Conservation (phyloP, 2,113 vertebrate genomes). For the Raja brachyura region DNA sequence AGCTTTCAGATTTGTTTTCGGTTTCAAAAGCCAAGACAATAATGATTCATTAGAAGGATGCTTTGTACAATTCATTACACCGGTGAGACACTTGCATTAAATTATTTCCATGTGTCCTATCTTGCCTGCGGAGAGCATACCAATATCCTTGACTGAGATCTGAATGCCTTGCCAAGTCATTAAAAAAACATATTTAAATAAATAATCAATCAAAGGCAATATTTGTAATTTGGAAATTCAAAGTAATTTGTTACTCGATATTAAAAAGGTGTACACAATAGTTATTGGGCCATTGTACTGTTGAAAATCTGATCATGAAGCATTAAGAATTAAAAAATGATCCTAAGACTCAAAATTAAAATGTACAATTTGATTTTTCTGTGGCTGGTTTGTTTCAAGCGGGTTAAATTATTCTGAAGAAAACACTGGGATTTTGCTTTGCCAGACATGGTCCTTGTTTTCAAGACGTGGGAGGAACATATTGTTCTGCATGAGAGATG, state of each 20-base stretch:
- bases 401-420: background rate
- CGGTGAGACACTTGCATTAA: background rate
- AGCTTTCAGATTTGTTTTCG: background rate
- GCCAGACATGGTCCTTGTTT: background rate
- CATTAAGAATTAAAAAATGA: background rate
- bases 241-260: background rate
- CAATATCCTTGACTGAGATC: too few relatives aligned
- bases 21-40: background rate
- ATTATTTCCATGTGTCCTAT: background rate
- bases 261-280: background rate
- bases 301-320: background rate
- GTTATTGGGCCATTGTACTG: background rate
- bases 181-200: background rate
- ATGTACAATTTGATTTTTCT: background rate
- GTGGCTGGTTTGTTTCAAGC: background rate
- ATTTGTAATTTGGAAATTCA: background rate
- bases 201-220: background rate
- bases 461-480: background rate
- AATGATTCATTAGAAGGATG: background rate
- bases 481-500: background rate
- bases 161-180: too few relatives aligned
- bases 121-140: too few relatives aligned
- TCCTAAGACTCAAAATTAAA: too few relatives aligned
- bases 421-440: background rate
- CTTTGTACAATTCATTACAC: background rate